Evolutionary conservation across 1,140 invertebrate genomes (phyloP).

Genomic region (Danaus plexippus): DNA sequence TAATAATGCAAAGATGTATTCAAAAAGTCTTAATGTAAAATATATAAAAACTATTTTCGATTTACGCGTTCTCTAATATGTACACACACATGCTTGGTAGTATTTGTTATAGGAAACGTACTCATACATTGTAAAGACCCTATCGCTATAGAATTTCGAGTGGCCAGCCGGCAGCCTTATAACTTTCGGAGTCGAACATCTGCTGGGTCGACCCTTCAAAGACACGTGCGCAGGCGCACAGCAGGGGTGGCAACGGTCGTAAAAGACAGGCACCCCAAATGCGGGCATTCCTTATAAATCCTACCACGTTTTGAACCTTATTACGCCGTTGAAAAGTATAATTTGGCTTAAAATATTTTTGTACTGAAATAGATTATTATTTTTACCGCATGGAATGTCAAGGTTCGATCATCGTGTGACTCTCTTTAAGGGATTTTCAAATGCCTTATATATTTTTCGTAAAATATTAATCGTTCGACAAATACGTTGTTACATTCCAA

Average conservation of each 20-base stretch:
- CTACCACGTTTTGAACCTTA: constrained; percentile 28
- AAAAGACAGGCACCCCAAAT: constrained; percentile 57
- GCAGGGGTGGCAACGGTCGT: constrained; percentile 51
- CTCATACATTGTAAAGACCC: too few relatives aligned
- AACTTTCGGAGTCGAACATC: constrained; percentile 40
- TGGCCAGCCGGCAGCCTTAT: too few relatives aligned
- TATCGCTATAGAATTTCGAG: too few relatives aligned
- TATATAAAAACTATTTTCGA: too few relatives aligned
- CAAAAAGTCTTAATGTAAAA: too few relatives aligned
- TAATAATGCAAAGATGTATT: too few relatives aligned
- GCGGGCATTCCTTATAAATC: constrained; percentile 32
- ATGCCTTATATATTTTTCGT: constrained; percentile 24
- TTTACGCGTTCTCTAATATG: too few relatives aligned
- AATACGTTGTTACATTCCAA: too few relatives aligned
- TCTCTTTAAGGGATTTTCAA: constrained; percentile 49
- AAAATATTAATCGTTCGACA: too few relatives aligned
- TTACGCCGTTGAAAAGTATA: constrained; percentile 18
- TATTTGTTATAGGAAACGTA: too few relatives aligned
- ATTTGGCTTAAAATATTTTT: constrained; percentile 10
- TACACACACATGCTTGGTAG: too few relatives aligned
- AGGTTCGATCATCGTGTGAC: constrained; percentile 60
- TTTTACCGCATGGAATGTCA: constrained; percentile 65
- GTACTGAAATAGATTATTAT: constrained; percentile 62
- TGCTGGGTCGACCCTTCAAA: constrained; percentile 36
- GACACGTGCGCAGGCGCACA: constrained; percentile 56